Evolutionary conservation across 2,113 vertebrate species (phyloP), one percentile per base, ranked within the genome.

Genomic region (Eulemur macaco): DNA sequence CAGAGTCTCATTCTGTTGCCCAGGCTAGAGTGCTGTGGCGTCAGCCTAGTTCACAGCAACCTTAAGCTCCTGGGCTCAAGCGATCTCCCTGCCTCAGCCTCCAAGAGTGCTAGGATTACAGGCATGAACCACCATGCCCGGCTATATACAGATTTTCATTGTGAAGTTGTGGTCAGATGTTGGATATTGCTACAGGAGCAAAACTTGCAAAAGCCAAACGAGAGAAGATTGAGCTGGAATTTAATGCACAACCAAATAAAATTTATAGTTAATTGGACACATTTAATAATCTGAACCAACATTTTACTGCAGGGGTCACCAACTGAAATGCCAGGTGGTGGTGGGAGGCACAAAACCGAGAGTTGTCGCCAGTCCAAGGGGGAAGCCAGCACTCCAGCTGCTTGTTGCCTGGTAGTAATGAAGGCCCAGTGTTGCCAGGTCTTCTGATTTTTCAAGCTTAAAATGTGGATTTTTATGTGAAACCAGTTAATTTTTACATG

Each of bases 391-490:
- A 13, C 31, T 85, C 29, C 37, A n/a, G 81, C 52, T 68, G 60
- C n/a, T 42, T 50, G 9, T 29, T 1, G 14, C 31, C 84, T 18
- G 29, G 7, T 23, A 77, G 39, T 60, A 76, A 83, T 73, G 60
- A 82, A 31, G 63, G 45, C 31, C 37, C 25, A 9, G 6, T 6
- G 23, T 34, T 63, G 45, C 54, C 15, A 73, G 34, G 14, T 90
- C 8, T 73, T 90, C 77, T 58, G 47, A 60, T 74, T 74, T 78
- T 81, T 45, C 31, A 78, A 52, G 34, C 34, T 54, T 73, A 64
- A 91, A 95, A 47, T 92, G 37, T 64, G 50, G 29, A 84, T 80
- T 95, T 96, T 93, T 71, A 92, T 81, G 69, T 86, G 85, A 92
- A 88, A 29, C 73, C n/a, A 73, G 58, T 74, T 94, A 45, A 64